A percentile compares a stretch with the other conserved stretches of the same genome.
Evolutionary conservation across 2,888 invertebrate species (phyloP).

Genomic region (Idaea straminata): DNA sequence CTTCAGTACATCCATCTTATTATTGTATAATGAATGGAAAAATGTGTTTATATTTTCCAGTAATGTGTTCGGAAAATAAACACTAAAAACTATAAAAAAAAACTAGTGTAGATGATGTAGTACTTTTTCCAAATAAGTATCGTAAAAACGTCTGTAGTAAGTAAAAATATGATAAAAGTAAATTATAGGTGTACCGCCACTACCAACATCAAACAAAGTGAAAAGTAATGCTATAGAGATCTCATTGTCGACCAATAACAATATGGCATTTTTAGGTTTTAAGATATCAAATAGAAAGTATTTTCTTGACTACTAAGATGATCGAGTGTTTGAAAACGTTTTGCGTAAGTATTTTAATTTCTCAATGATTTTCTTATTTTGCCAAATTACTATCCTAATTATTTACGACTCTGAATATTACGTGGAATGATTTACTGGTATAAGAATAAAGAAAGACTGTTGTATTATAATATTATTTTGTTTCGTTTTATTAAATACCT

Average conservation of each 20-base stretch:
- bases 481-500: constrained; percentile 69
- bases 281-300: constrained; percentile 61
- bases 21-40: constrained; percentile 22
- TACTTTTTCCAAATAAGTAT: constrained; percentile 61
- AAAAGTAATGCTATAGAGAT: constrained; percentile 74
- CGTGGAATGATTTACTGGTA: constrained; percentile 73
- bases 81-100: constrained; percentile 55
- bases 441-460: constrained; percentile 81
- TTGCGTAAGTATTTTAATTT: constrained; percentile 45
- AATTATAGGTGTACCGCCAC: constrained; percentile 57
- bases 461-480: constrained; percentile 74
- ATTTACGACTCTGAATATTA: constrained; percentile 52
- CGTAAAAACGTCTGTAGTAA: constrained; percentile 56
- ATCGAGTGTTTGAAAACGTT: constrained; percentile 38
- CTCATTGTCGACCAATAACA: constrained; percentile 80
- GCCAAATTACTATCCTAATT: constrained; percentile 63
- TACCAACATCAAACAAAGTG: constrained; percentile 40
- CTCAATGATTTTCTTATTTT: constrained; percentile 48
- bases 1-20: constrained; percentile 13
- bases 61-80: constrained; percentile 53
- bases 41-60: constrained; percentile 46
- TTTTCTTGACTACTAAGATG: constrained; percentile 41
- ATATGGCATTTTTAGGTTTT: constrained; percentile 78
- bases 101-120: constrained; percentile 60
- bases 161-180: constrained; percentile 54